Conservation (phyloP, 2,888 invertebrate genomes). For the Drosophila melanocephala region DNA sequence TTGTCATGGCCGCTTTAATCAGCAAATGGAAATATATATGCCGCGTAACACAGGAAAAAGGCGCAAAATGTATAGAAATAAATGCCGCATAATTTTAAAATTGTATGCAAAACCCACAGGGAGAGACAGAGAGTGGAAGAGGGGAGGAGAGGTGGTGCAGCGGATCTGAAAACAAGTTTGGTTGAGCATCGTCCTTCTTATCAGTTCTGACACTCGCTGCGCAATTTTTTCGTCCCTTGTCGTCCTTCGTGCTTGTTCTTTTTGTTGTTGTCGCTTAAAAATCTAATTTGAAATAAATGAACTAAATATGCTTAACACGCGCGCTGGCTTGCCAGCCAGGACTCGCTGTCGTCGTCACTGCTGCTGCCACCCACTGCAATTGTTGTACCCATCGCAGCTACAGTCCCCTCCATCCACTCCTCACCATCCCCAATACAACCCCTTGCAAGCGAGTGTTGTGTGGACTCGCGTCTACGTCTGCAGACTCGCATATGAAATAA, state of each 20-base stretch:
- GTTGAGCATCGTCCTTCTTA: conserved; percentile 36
- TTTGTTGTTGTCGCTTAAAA: conserved; percentile 69
- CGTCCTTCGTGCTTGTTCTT: background rate
- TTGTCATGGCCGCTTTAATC: conserved; percentile 69
- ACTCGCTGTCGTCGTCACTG: background rate
- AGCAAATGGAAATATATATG: conserved; percentile 72
- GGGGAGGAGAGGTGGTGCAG: background rate
- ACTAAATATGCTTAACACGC: conserved; percentile 84
- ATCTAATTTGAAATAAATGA: conserved; percentile 84
- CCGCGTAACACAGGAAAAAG: conserved; percentile 38
- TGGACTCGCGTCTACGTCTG: conserved; percentile 45
- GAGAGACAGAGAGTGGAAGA: background rate
- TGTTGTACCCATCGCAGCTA: conserved; percentile 25
- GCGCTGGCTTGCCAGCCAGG: conserved; percentile 27
- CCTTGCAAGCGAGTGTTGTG: conserved; percentile 2
- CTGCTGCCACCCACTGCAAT: conserved; percentile 36
- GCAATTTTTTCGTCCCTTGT: conserved; percentile 54
- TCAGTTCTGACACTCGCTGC: conserved; percentile 47
- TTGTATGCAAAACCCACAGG: conserved; percentile 57
- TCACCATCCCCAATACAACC: background rate
- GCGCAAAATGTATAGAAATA: conserved; percentile 35
- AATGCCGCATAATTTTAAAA: conserved; percentile 72
- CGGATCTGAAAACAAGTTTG: background rate
- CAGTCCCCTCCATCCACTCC: background rate
- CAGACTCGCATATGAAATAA: conserved; percentile 73